Base-by-base conservation (phyloP, 2,888 invertebrate species). In the Drosophila nigricruria region DNA sequence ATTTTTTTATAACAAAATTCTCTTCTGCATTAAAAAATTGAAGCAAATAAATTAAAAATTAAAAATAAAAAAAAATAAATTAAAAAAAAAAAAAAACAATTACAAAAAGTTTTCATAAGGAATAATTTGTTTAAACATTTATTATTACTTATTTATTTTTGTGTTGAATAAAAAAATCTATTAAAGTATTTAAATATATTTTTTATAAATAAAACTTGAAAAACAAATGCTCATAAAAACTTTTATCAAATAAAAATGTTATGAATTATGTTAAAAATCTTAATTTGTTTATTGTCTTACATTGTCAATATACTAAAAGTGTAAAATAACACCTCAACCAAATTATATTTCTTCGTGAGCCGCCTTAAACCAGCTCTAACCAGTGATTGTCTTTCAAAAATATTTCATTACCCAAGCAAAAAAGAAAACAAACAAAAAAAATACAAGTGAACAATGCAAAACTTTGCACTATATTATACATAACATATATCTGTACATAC, bases 271-370 rank as follows among this genome's bases (percentile, higher is more conserved):
- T 20, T 12, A n/a, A 6, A 38, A n/a, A 0, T 36, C 2, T 6
- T 4, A 18, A 42, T 12, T 42, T 20, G 3, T 23, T 43, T 23
- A 23, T 14, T 20, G 14, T 43, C 23, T 23, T 16, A 25, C 25
- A 23, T 14, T 47, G 5, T 30, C 18, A 4, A 20, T 42, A 12
- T 20, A 6, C 20, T 20, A 10, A 30, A 32, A 20, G 20, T 1
- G 49, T 32, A 50, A 50, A 18, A 32, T 18, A 32, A 50, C 18
- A 32, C 30, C n/a, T n/a, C 14, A 49, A 50, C 32, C 20, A 16
- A 32, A 6, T 18, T 0, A 4, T 1, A 50, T 32, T 32, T 20
- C 3, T 32, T 3, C 23, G 30, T 5, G 34, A 52, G 14, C 50
- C 23, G 20, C 14, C 3, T 23, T 18, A 9, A 52, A 52, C 50